Base-by-base conservation (phyloP, 2,113 vertebrate genomes). In the Chaenogobius annularis region DNA sequence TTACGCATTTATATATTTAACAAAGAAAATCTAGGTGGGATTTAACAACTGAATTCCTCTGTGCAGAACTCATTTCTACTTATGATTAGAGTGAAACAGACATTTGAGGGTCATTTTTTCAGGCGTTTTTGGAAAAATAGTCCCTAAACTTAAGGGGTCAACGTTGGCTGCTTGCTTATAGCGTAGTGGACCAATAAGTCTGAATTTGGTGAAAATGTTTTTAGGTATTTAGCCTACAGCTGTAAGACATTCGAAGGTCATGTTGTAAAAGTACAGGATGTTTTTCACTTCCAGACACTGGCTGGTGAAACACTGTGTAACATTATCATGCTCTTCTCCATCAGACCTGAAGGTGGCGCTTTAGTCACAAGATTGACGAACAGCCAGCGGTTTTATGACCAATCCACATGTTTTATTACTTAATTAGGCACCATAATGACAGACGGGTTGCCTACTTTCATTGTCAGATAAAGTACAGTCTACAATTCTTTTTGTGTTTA, bases 281-380 rank as follows among this genome's bases (percentile, higher is more conserved):
- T 62, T 44, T 73, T 72, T 43, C 19, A 35, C 61, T 20, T 67
- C 72, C 56, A 37, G 40, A 20, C 47, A 10, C 1, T 65, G 82
- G 77, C 78, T 87, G 84, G 84, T 87, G 89, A 88, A 88, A 90
- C 59, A 55, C 17, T 58, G 47, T 88, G 84, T 58, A 89, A 88
- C 79, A n/a, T 56, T 35, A 9, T 12, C n/a, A n/a, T 15, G 75
- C 17, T 43, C 0, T 78, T 73, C 26, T 10, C 10, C 0, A 0
- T 0, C 9, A 0, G 10, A 26, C 85, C 85, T 66, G 74, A 19
- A 72, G 87, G 74, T 78, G 88, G 86, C 71, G 84, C 82, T 79
- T 75, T 82, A 77, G 66, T 26, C 14, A 17, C 78, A 31, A 1
- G 50, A 10, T 54, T n/a, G 31, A n/a, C 23, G 17, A 5, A 37